Base-by-base conservation (phyloP, 2,797 vertebrate species). In the Streptopelia turtur region DNA sequence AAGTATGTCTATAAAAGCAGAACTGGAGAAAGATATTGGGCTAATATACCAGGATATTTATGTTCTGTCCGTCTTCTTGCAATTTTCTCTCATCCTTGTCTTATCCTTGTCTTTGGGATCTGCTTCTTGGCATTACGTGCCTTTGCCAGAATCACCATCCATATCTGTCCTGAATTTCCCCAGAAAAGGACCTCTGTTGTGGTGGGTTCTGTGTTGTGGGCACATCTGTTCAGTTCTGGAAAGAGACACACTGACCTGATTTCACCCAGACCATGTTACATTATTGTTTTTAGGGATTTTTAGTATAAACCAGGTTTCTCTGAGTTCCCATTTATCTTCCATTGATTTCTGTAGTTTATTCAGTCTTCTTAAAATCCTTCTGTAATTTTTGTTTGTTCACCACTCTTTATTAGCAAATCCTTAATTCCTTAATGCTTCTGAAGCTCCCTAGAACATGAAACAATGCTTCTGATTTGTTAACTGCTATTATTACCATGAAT, bases 311-410 rank as follows among this genome's bases (percentile, higher is more conserved):
- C 22, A 35, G 47, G 31, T 92, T 94, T 79, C 30, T 92, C 22
- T 82, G 33, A 5, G 27, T 93, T 82, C 23, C 84, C 60, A 71
- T 80, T 92, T 78, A 22, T 87, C 63, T 90, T 82, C 39, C 23
- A 25, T 59, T 79, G 24, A 64, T 87, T 91, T 72, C n/a, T 87
- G 23, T 66, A 87, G 47, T 24, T 76, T 87, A 74, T 68, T 91
- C 41, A 78, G 28, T 6, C 52, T 85, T 86, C 80, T 89, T 86
- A 63, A 94, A 86, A 68, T 50, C 1, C 0, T 75, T 83, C 69
- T 64, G 63, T 75, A 41, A 66, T 56, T 90, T 93, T 93, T 84
- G 31, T 94, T 93, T 80, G 65, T 74, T 92, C 70, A 65, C 33
- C 18, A 64, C 13, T 57, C 72, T 76, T 86, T 86, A 57, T 87